These are phyloP conservation scores for Amiota mariae DNA, from an alignment of 2,888 invertebrate species.

Conservation along the genomic window DNA sequence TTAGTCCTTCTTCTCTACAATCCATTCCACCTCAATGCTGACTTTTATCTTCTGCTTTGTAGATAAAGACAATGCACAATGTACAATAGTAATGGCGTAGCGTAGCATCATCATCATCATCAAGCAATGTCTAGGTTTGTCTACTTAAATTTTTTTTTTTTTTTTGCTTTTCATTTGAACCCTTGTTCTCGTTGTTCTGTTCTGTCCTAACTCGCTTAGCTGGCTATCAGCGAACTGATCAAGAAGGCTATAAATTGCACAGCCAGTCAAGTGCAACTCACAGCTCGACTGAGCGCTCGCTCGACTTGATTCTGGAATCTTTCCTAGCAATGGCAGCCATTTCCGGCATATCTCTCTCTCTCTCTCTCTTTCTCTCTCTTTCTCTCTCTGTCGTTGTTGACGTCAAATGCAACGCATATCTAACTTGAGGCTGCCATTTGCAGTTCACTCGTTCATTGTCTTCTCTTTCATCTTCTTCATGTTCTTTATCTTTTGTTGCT, in stretches of 20 bases:
- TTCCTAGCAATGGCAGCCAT: constrained; percentile 27
- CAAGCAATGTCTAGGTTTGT: not conserved
- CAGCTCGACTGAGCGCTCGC: constrained; percentile 1
- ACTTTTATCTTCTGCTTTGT: not conserved
- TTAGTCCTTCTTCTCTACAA: not conserved
- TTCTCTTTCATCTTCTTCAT: too few relatives aligned
- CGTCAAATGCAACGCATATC: constrained; percentile 20
- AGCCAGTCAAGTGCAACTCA: constrained; percentile 54
- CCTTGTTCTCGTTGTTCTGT: constrained; percentile 20
- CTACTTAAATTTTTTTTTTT: not conserved
- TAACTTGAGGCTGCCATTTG: constrained; percentile 17
- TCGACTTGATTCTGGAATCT: not conserved
- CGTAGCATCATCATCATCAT: too few relatives aligned
- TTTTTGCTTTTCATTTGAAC: not conserved
- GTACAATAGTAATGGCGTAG: too few relatives aligned
- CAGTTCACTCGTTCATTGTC: not conserved
- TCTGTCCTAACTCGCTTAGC: constrained; percentile 28
- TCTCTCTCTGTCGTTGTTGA: constrained; percentile 22
- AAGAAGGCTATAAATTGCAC: constrained; percentile 64
- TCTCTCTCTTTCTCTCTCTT: not conserved
- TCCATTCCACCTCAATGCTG: not conserved
- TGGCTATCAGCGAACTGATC: constrained; percentile 59
- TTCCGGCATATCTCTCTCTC: constrained; percentile 31
- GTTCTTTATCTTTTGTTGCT: not conserved
- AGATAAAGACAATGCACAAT: constrained; percentile 12